Conservation (phyloP, 2,113 vertebrate genomes). For the Motacilla alba region DNA sequence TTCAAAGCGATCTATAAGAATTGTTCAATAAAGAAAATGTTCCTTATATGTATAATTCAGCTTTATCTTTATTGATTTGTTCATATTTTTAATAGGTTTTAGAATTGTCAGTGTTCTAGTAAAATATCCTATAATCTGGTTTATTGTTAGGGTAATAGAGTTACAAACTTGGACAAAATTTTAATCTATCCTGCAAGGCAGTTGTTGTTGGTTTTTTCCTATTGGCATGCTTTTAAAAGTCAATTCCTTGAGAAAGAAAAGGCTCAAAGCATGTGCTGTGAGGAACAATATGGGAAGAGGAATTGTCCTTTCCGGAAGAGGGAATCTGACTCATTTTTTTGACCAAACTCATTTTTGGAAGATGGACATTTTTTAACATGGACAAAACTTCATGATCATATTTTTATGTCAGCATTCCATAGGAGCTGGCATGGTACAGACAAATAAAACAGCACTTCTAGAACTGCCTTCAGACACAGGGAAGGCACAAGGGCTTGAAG, state of each 20-base stretch:
- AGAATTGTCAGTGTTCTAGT: conserved; percentile 67
- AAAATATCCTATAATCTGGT: conserved; percentile 43
- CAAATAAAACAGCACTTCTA: neutral
- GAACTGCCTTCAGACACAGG: neutral
- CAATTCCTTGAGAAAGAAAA: conserved; percentile 48
- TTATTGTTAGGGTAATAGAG: conserved; percentile 59
- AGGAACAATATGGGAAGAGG: neutral
- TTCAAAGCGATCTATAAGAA: conserved; percentile 36
- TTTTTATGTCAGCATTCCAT: neutral
- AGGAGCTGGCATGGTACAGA: neutral
- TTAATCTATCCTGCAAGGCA: conserved; percentile 54
- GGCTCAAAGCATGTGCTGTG: neutral
- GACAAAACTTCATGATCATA: neutral
- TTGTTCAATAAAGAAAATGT: conserved; percentile 65
- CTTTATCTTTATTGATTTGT: conserved; percentile 69
- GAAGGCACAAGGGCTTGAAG: neutral
- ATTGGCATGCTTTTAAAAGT: conserved; percentile 18
- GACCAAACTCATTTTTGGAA: neutral
- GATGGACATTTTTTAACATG: neutral
- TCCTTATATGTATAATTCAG: conserved; percentile 59
- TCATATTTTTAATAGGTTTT: conserved; percentile 66
- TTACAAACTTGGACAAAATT: conserved; percentile 59
- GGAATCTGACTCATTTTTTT: neutral
- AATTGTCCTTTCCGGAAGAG: neutral
- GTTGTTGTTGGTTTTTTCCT: neutral